Evolutionary conservation across 2,888 invertebrate genomes (phyloP).

Genomic region (Protonemura montana): DNA sequence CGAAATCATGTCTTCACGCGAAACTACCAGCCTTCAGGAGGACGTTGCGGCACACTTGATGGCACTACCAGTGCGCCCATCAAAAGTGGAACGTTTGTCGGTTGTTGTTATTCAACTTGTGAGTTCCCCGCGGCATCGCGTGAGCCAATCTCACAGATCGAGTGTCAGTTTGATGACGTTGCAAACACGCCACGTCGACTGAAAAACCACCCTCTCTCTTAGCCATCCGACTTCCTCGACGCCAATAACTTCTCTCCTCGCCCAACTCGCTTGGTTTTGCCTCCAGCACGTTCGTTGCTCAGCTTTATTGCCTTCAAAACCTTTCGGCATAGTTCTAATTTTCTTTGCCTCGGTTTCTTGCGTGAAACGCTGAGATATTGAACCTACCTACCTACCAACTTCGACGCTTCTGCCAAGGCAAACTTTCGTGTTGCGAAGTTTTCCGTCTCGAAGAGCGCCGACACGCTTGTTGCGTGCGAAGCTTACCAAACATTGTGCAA

Average conservation of each 20-base stretch:
- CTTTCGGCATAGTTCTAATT: background rate
- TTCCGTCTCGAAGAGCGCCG: background rate
- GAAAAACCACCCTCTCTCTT: background rate
- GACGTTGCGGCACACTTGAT: background rate
- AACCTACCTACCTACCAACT: no score
- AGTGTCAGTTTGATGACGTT: constrained; percentile 36
- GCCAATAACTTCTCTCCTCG: background rate
- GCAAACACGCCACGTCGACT: background rate
- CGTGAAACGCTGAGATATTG: background rate
- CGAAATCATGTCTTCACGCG: background rate
- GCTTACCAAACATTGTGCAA: background rate
- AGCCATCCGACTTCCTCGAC: background rate
- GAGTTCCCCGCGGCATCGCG: background rate
- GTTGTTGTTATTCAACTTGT: constrained; percentile 12
- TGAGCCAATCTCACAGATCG: background rate
- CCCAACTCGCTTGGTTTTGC: background rate
- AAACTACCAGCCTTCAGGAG: background rate
- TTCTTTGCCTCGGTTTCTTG: background rate
- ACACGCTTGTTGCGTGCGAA: background rate
- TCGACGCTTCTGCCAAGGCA: background rate
- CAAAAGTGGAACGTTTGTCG: background rate
- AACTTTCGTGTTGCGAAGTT: background rate
- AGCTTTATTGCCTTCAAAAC: background rate
- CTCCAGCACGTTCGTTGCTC: background rate
- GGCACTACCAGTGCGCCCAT: background rate